Base-by-base conservation (phyloP, 2,797 vertebrate species). In the Parauchenoglanis punctatus region DNA sequence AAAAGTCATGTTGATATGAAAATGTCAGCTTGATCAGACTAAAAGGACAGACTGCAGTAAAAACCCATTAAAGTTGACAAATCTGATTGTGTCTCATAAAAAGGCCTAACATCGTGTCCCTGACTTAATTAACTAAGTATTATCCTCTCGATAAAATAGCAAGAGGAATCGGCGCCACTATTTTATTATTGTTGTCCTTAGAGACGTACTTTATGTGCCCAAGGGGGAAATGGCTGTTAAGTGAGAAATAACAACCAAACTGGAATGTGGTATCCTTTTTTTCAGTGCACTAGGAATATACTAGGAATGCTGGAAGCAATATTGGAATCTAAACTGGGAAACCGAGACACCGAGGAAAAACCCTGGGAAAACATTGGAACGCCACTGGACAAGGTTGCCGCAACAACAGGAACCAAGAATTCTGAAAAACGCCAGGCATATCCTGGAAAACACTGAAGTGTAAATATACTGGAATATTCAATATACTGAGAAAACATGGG, bases 11-110 rank as follows among this genome's bases (percentile, higher is more conserved):
- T 61, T 20, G 58, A n/a, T 63, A 44, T 46, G 40, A 63, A 63
- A 81, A 81, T 81, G 49, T 81, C 78, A 81, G 58, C 35, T 61
- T 46, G 58, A 81, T 46, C n/a, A 81, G 31, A 10, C 35, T 61
- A 44, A 44, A 63, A 81, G 35, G 58, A 80, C 77, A 40, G 20
- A 40, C 77, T 5, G 54, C 31, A 59, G 78, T 25, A 20, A 63
- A n/a, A 81, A 63, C 3, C 28, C 31, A 35, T 35, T 59, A 78
- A 58, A 56, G 17, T 56, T 5, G 31, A 81, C 31, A 59, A 81
- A 40, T 81, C 35, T 81, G 35, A 59, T 58, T 58, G 4, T 78
- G 17, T 20, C 20, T 11, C 20, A 59, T 7, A 23, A 61, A 10
- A 25, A 25, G 11, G 15, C 25, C 20, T 8, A 46, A 81, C 35